Percentiles rank a stretch among this genome's conserved stretches.
phyloP scores from a whole-genome alignment of 2,113 vertebrate genomes.

The Athene cunicularia region DNA sequence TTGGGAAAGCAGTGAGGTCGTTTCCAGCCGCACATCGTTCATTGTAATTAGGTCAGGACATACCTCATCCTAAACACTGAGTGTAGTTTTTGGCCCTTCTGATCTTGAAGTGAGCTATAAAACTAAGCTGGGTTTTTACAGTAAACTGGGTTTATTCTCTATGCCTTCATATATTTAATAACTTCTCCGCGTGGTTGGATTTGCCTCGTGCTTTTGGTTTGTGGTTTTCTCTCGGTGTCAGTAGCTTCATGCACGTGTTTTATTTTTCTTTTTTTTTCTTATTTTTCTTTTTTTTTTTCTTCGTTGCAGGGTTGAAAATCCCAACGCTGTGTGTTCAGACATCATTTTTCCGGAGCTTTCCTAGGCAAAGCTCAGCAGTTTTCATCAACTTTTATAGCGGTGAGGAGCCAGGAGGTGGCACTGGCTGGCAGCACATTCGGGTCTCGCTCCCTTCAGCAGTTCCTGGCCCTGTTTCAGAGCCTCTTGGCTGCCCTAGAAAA shows the following conservation, averaged over 20 bases:
- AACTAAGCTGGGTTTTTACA: not conserved
- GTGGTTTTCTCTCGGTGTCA: not conserved
- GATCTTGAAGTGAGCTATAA: not conserved
- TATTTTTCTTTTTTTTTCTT: not conserved
- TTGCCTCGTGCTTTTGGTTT: not conserved
- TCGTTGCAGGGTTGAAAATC: not conserved
- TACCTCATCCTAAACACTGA: not conserved
- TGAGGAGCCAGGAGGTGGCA: slow-evolving; percentile 13
- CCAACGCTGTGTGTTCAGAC: not conserved
- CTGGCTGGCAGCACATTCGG: not conserved
- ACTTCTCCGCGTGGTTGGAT: not conserved
- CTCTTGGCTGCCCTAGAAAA: not conserved
- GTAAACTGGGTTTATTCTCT: not conserved
- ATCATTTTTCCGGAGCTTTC: not conserved
- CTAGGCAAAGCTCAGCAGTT: not conserved
- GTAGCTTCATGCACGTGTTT: not conserved
- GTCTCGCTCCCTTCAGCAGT: fast-evolving
- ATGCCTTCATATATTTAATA: not conserved
- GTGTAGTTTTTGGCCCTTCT: not conserved
- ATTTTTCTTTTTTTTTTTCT: not conserved
- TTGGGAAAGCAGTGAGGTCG: fast-evolving
- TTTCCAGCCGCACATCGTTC: not conserved
- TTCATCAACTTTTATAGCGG: not conserved
- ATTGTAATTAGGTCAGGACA: not conserved
- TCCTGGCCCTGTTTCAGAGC: fast-evolving